These are phyloP conservation scores for Tenthredo mesomela DNA, from an alignment of 2,888 invertebrate species.

Conservation along the genomic window DNA sequence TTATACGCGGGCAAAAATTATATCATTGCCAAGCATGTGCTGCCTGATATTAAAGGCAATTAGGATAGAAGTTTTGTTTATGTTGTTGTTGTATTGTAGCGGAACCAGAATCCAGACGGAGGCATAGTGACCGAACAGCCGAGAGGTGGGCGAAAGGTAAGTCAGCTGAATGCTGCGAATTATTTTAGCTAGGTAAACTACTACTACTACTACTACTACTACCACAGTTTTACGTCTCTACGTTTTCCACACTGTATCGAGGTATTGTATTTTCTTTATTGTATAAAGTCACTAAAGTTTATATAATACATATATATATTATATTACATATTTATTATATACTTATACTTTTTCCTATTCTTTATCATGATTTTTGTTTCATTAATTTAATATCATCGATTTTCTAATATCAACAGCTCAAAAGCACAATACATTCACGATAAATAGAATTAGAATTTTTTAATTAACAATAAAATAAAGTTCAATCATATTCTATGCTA, in stretches of 20 bases:
- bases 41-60: conserved; percentile 61
- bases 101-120: conserved; percentile 74
- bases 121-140: conserved; percentile 76
- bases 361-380: neutral
- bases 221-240: conserved; percentile 42
- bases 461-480: neutral
- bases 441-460: neutral
- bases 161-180: conserved; percentile 62
- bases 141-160: conserved; percentile 72
- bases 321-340: too few relatives aligned
- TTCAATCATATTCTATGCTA: conserved; percentile 2
- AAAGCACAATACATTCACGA: neutral
- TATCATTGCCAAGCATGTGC: conserved; percentile 71
- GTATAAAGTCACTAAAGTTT: conserved; percentile 1
- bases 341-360: neutral
- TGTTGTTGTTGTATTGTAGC: conserved; percentile 77
- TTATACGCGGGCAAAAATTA: conserved; percentile 52
- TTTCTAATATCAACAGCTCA: neutral
- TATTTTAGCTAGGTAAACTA: conserved; percentile 30
- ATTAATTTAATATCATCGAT: neutral
- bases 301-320: neutral
- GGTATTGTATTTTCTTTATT: conserved; percentile 28
- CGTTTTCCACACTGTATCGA: conserved; percentile 51
- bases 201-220: too few relatives aligned
- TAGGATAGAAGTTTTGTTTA: conserved; percentile 77